Conservation (phyloP, 2,888 invertebrate species). For the Chrysina gloriosa region DNA sequence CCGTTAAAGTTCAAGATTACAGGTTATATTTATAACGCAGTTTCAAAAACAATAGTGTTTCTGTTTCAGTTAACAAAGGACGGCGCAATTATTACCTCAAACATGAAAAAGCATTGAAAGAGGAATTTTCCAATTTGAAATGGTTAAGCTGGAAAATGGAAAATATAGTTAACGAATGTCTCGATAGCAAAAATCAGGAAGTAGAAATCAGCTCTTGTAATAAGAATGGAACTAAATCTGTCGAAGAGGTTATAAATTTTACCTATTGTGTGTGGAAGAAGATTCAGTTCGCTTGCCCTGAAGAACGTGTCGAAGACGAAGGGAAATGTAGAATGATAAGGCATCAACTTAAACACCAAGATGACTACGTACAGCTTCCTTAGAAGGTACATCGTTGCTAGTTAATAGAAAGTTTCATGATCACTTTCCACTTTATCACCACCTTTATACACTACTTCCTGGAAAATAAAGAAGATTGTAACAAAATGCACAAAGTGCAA, state of each 20-base stretch:
- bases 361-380: too few species aligned
- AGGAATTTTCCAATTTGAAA: conserved; percentile 55
- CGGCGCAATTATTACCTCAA: conserved; percentile 45
- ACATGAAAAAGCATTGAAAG: conserved; percentile 56
- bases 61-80: background rate
- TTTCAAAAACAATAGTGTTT: background rate
- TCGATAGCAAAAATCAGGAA: conserved; percentile 51
- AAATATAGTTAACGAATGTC: conserved; percentile 57
- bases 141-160: conserved; percentile 58
- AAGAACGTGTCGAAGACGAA: conserved; percentile 60
- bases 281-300: conserved; percentile 62
- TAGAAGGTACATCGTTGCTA: too few species aligned
- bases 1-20: too few species aligned
- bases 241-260: conserved; percentile 57
- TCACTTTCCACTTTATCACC: too few species aligned
- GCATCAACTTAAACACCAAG: conserved; percentile 52
- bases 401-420: too few species aligned
- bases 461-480: too few species aligned
- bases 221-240: conserved; percentile 53
- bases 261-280: conserved; percentile 62
- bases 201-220: conserved; percentile 51
- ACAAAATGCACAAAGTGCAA: too few species aligned
- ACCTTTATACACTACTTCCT: too few species aligned
- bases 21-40: too few species aligned
- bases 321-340: conserved; percentile 58